Evolutionary conservation across 1,140 invertebrate species (phyloP), one percentile per base, ranked within the genome.

Genomic region (Caerostris extrusa): DNA sequence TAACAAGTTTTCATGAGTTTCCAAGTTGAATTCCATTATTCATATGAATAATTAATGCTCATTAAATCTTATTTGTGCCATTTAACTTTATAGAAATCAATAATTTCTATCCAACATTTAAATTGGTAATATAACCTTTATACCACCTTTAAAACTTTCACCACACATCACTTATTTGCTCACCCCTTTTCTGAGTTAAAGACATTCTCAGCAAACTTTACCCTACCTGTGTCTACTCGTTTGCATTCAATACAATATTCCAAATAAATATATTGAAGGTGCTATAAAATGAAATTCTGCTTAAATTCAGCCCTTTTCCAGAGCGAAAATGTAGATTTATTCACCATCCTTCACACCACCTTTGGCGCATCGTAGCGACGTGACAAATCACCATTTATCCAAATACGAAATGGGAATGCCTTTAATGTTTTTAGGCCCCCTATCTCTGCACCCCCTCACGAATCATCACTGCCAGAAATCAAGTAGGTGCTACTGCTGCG

Each of bases 351-450:
- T 58, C 82, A 85, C 55, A 85, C 55, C 17, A 14, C 12, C 69
- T 19, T 7, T n/a, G 5, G n/a, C 17, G 67, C 69, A 77, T 10
- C n/a, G 50, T 58, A n/a, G 19, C 53, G 55, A 90, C 61, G 55
- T 90, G 89, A 90, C 69, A 90, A 90, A 90, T 90, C 69, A 81
- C 64, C 89, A 90, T 90, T 90, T 90, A 90, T 81, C 71, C 55
- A 81, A 90, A 90, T 90, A 50, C 56, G 69, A 50, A 90, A 90
- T 61, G 69, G 56, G 56, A 57, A 17, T 71, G 10, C 87, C 56
- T n/a, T 69, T 81, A 81, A 90, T 90, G 89, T 90, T 81, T 90
- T 90, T 90, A 50, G 60, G 14, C 53, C 81, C 57, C 57, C 85
- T 10, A 7, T 55, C 34, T 61, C 14, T 34, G 34, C 34, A 34